A percentile compares a stretch with the other conserved stretches of the same genome.
Conservation (phyloP, 2,113 vertebrate species). For the Cercocebus atys region DNA sequence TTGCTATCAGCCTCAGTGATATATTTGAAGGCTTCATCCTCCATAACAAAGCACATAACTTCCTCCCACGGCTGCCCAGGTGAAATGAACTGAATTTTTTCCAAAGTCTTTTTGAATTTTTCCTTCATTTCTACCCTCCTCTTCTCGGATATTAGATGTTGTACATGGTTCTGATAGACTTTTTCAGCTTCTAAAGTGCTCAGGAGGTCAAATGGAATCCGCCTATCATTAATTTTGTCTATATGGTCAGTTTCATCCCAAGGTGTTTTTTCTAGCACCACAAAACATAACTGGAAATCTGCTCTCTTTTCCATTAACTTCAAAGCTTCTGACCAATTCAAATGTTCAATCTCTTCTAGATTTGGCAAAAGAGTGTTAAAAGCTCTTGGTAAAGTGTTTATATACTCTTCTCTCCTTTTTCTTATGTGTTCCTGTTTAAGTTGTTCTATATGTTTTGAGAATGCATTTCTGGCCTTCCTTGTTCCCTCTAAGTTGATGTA, state of each 20-base stretch:
- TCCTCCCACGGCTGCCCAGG: conserved; percentile 98
- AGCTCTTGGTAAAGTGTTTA: conserved; percentile 95
- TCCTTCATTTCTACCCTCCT: conserved; percentile 97
- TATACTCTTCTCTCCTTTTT: conserved; percentile 95
- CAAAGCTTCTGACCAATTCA: conserved; percentile 95
- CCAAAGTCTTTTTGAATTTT: conserved; percentile 97
- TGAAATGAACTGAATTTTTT: conserved; percentile 97
- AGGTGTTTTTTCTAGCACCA: conserved; percentile 94
- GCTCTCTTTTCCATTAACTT: conserved; percentile 91
- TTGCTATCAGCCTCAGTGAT: conserved; percentile 96
- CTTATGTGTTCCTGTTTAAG: conserved; percentile 98
- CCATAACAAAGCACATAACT: conserved; percentile 97
- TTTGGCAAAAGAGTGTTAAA: conserved; percentile 95
- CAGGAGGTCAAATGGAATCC: conserved; percentile 97
- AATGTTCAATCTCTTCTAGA: conserved; percentile 94
- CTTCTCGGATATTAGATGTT: conserved; percentile 96
- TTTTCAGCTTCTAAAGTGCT: conserved; percentile 93
- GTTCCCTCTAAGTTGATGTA: conserved; percentile 97
- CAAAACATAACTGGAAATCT: conserved; percentile 96
- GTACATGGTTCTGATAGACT: conserved; percentile 96
- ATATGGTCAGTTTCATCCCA: conserved; percentile 98
- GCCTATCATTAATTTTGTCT: conserved; percentile 94
- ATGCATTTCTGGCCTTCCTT: conserved; percentile 94
- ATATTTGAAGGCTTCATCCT: conserved; percentile 97
- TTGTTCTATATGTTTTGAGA: conserved; percentile 96